Evolutionary conservation across 2,888 invertebrate genomes (phyloP).

Genomic region (Melieria crassipennis): DNA sequence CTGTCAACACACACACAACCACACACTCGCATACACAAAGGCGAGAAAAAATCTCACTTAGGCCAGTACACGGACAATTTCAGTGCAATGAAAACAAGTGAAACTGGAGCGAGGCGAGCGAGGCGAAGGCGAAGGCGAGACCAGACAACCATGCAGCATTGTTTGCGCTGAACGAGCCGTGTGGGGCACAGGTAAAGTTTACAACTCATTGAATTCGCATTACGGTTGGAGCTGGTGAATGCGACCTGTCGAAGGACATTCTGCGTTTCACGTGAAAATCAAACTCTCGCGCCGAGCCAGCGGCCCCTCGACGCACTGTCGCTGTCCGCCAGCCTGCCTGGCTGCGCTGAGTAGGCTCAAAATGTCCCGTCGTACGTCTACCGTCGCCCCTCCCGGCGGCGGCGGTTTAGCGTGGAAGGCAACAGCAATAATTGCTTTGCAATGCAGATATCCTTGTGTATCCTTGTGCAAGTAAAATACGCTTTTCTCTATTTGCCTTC

Average conservation of each 20-base stretch:
- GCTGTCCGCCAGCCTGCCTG: background rate
- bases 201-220: conserved; percentile 31
- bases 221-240: conserved; percentile 13
- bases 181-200: conserved; percentile 11
- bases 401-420: background rate
- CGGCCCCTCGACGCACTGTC: no score
- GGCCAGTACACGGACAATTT: no score
- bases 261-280: no score
- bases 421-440: conserved; percentile 18
- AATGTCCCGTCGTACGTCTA: background rate
- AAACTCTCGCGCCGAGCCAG: no score
- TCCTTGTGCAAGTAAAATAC: background rate
- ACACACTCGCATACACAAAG: background rate
- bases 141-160: conserved; percentile 14
- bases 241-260: conserved; percentile 10
- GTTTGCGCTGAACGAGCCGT: background rate
- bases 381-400: background rate
- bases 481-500: no score
- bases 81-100: no score
- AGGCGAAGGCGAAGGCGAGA: background rate
- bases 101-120: background rate
- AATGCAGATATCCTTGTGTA: conserved; percentile 12
- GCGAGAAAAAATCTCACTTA: background rate
- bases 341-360: background rate
- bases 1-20: background rate